Evolutionary conservation across 2,113 vertebrate species (phyloP).

Genomic region (Tragelaphus strepsiceros): DNA sequence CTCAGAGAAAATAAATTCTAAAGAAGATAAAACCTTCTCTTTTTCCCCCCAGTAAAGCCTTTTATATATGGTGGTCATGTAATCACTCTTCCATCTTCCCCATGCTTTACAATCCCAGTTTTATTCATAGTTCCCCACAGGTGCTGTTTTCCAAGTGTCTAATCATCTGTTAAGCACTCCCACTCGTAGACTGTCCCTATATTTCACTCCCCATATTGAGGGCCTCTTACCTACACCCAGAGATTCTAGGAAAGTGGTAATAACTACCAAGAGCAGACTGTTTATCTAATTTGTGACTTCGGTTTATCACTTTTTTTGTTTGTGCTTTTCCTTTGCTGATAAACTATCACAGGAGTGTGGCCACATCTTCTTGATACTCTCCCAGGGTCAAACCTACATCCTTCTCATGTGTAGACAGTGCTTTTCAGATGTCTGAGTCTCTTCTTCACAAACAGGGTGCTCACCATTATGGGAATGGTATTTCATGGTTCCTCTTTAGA

Average conservation of each 20-base stretch:
- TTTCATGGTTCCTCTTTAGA: neutral
- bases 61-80: neutral
- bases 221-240: neutral
- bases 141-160: neutral
- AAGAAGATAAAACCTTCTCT: neutral
- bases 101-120: neutral
- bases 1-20: neutral
- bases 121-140: neutral
- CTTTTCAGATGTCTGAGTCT: neutral
- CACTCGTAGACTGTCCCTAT: neutral
- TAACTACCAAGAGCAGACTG: neutral
- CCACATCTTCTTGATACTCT: neutral
- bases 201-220: neutral
- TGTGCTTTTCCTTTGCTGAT: neutral
- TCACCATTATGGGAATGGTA: neutral
- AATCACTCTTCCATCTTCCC: neutral
- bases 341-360: neutral
- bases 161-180: neutral
- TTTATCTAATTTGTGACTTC: neutral
- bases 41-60: neutral
- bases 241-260: neutral
- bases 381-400: neutral
- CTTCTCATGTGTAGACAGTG: neutral
- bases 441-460: neutral
- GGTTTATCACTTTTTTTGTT: neutral